A percentile compares a stretch with the other conserved stretches of the same genome.
phyloP scores from a whole-genome alignment of 2,888 invertebrate species.

The Epinotia ramella region DNA sequence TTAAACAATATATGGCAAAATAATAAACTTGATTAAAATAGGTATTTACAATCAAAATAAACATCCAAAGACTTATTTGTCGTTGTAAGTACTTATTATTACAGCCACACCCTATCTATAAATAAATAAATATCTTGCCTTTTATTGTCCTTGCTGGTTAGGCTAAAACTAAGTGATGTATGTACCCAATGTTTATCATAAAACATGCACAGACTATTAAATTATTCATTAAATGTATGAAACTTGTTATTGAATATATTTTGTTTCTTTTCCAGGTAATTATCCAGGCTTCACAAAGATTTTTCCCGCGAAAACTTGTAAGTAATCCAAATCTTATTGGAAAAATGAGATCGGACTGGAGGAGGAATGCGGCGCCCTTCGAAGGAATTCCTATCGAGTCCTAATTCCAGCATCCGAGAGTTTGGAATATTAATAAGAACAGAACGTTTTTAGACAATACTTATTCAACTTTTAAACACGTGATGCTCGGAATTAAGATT shows the following conservation, averaged over 20 bases:
- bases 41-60: neutral
- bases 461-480: constrained; percentile 10
- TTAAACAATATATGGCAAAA: neutral
- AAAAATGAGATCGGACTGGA: constrained; percentile 14
- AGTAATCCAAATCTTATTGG: constrained; percentile 38
- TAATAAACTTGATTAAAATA: neutral
- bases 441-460: constrained; percentile 18
- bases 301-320: constrained; percentile 32
- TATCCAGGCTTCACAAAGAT: constrained; percentile 14
- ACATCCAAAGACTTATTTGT: neutral
- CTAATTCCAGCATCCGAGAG: constrained; percentile 33
- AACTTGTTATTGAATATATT: constrained; percentile 16
- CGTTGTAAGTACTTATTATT: neutral
- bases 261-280: constrained; percentile 40
- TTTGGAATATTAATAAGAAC: constrained; percentile 36
- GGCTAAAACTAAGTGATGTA: neutral
- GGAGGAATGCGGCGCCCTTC: constrained; percentile 19
- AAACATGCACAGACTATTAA: neutral
- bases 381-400: constrained; percentile 26
- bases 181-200: neutral
- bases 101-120: too few relatives aligned
- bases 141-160: neutral
- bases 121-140: too few relatives aligned
- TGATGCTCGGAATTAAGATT: neutral
- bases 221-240: neutral